Base-by-base conservation (phyloP, 2,797 vertebrate genomes). In the Gadopsis marmoratus region DNA sequence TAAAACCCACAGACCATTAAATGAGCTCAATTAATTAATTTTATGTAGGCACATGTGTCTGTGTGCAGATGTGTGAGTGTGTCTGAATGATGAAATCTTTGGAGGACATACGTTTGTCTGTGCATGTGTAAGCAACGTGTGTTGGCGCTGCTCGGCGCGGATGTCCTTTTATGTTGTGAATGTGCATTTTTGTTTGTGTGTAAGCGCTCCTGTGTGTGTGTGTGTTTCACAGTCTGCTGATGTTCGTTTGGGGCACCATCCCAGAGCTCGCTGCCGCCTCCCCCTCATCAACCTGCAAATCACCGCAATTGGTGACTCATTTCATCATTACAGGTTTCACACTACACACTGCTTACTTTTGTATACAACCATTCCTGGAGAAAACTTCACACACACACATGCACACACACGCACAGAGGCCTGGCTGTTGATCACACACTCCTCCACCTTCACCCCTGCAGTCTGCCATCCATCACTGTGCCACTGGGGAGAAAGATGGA, bases 291-390 rank as follows among this genome's bases (percentile, higher is more conserved):
- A 83, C 83, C 80, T 48, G 61, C 86, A 93, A 94, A 95, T 94
- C 90, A 93, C 88, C 74, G 79, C 91, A 92, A 94, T 94, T 92
- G 91, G 91, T 88, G 89, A 92, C 87, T 94, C 87, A 90, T 92
- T 91, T 91, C 87, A 87, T 87, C 86, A 89, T 92, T 90, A 89
- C 88, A 89, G 90, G 91, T 91, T 93, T 90, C 85, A 90, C 82
- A 83, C 87, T 79, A 87, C 86, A 88, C 80, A 84, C 74, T 67
- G 81, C 74, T 72, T 59, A 86, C 81, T 78, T 89, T 71, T 53
- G 26, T 53, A 47, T 79, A 55, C 47, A 72, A 54, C 66, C 26
- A 47, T 65, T 88, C 67, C 79, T 68, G 69, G 48, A 76, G 61
- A 88, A 77, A 87, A 76, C 62, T 73, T 56, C 62, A 33, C 43